Conservation (phyloP, 1,140 invertebrate genomes). For the Drosophila subobscura region DNA sequence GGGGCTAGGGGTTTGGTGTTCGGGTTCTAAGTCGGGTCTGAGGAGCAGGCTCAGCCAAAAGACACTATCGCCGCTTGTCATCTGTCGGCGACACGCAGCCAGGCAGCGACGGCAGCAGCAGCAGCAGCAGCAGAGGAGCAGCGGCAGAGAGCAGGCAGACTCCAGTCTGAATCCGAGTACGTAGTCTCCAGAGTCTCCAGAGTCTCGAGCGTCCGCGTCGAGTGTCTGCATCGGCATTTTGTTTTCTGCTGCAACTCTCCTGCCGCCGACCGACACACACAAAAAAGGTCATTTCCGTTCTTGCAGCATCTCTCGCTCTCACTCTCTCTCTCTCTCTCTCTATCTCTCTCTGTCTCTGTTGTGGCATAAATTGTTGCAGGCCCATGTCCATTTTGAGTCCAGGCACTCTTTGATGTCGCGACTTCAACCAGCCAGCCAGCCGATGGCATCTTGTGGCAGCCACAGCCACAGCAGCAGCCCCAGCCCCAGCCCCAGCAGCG, state of each 20-base stretch:
- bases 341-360: not conserved
- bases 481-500: constrained; percentile 17
- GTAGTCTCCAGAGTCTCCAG: not conserved
- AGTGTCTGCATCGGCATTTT: constrained; percentile 67
- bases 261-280: constrained; percentile 26
- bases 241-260: constrained; percentile 49
- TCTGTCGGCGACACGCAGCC: constrained; percentile 76
- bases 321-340: not conserved
- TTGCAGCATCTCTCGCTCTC: constrained; percentile 28
- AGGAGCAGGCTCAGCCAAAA: constrained; percentile 40
- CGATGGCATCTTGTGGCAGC: constrained; percentile 30
- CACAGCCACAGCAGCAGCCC: constrained; percentile 19
- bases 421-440: constrained; percentile 29
- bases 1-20: too few species aligned
- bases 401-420: constrained; percentile 82
- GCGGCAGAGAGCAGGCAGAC: too few species aligned
- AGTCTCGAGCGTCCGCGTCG: constrained; percentile 17
- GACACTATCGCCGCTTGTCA: constrained; percentile 79
- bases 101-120: constrained; percentile 8
- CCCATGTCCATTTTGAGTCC: constrained; percentile 80
- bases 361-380: constrained; percentile 80
- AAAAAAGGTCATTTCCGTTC: constrained; percentile 79
- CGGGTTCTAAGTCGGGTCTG: constrained; percentile 18
- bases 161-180: not conserved
- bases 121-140: not conserved